A percentile compares a stretch with the other conserved stretches of the same genome.
phyloP scores from a whole-genome alignment of 2,888 invertebrate species.

The Drosophila siamana region DNA sequence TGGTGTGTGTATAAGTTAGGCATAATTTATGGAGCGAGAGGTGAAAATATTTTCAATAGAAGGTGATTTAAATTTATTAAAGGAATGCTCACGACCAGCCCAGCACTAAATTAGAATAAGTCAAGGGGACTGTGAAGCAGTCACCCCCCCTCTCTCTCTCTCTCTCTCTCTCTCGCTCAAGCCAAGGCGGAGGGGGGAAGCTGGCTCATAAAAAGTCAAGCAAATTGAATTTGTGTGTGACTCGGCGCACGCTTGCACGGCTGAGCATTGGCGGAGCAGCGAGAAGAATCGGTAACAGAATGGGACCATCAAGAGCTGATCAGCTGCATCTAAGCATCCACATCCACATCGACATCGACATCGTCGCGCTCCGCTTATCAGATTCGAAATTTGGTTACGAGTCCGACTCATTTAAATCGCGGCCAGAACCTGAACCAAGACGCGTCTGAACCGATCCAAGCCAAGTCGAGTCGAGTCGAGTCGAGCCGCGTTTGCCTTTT shows the following conservation, averaged over 20 bases:
- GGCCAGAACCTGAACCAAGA: slow-evolving; percentile 22
- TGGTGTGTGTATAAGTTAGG: slow-evolving; percentile 53
- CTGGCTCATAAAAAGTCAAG: slow-evolving; percentile 70
- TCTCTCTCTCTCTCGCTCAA: no score
- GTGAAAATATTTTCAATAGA: slow-evolving; percentile 82
- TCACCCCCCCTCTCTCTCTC: no score
- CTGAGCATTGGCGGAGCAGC: slow-evolving; percentile 30
- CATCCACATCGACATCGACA: slow-evolving; percentile 31
- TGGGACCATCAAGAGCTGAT: slow-evolving; percentile 12
- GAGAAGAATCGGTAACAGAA: slow-evolving; percentile 26
- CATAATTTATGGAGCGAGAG: slow-evolving; percentile 77
- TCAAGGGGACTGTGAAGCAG: slow-evolving; percentile 28
- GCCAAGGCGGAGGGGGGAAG: no score
- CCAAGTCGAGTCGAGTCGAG: slow-evolving; percentile 16
- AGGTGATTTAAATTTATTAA: slow-evolving; percentile 82
- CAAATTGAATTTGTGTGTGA: slow-evolving; percentile 73
- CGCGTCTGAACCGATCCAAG: neutral
- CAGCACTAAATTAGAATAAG: slow-evolving; percentile 80
- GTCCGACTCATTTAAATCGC: slow-evolving; percentile 74
- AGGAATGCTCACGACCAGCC: slow-evolving; percentile 80
- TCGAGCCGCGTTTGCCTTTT: slow-evolving; percentile 80
- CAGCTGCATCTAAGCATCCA: slow-evolving; percentile 50
- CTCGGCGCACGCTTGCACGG: slow-evolving; percentile 66
- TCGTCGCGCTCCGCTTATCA: slow-evolving; percentile 61
- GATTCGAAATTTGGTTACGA: slow-evolving; percentile 51